Conservation (phyloP, 2,888 invertebrate species). For the Pristionchus fissidentatus region DNA sequence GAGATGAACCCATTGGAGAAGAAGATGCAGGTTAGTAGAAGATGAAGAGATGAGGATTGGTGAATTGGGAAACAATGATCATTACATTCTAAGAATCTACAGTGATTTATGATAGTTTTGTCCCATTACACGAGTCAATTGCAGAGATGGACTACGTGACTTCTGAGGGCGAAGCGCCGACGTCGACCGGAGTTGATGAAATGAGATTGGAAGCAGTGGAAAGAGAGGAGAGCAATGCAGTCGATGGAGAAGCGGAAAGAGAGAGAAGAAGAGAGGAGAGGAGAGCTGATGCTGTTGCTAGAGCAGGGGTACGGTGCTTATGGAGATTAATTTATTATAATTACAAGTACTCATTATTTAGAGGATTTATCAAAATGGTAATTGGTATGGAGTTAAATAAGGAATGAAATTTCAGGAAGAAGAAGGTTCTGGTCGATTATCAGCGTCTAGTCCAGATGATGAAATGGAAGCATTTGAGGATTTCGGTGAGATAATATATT, state of each 20-base stretch:
- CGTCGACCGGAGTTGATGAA: too few relatives aligned
- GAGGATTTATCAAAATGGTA: too few relatives aligned
- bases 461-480: background rate
- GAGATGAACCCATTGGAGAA: conserved; percentile 14
- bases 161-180: background rate
- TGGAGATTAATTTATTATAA: too few relatives aligned
- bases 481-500: too few relatives aligned
- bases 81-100: background rate
- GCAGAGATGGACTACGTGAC: background rate
- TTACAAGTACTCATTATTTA: too few relatives aligned
- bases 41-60: background rate
- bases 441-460: too few relatives aligned
- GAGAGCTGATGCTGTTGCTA: background rate
- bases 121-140: too few relatives aligned
- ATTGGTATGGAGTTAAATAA: too few relatives aligned
- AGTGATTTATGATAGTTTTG: background rate
- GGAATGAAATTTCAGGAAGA: too few relatives aligned
- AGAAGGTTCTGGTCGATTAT: too few relatives aligned
- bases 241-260: background rate
- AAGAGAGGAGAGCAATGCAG: background rate
- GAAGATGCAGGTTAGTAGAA: background rate
- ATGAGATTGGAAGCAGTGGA: too few relatives aligned
- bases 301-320: too few relatives aligned
- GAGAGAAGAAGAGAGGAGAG: background rate
- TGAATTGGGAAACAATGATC: background rate